Conservation (phyloP, 2,797 vertebrate species). For the Lemur catta region DNA sequence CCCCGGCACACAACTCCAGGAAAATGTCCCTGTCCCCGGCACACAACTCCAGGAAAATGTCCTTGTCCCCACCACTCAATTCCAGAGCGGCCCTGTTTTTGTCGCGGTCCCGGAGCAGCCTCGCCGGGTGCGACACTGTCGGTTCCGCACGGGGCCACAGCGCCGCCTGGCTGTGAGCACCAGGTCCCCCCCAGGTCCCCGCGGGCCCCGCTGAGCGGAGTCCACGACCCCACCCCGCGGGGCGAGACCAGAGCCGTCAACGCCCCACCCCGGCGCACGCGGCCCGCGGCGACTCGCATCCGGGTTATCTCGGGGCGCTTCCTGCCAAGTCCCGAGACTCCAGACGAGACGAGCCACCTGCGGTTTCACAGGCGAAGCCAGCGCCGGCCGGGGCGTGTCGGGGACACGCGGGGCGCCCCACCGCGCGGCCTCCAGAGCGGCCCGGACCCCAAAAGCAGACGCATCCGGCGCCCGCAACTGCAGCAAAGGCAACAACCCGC, state of each 20-base stretch:
- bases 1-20: too few species aligned
- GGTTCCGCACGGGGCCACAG: background rate
- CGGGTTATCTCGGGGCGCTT: background rate
- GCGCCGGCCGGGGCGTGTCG: background rate
- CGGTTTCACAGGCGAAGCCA: background rate
- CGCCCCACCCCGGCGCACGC: background rate
- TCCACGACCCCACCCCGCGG: background rate
- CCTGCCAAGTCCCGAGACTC: background rate
- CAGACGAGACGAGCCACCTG: background rate
- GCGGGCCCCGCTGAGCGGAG: background rate
- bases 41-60: too few species aligned
- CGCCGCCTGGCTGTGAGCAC: rapidly evolving
- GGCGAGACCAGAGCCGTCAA: background rate
- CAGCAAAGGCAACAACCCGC: background rate
- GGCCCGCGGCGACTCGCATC: background rate
- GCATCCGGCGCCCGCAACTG: background rate
- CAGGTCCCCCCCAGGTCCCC: background rate
- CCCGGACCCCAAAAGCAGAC: background rate
- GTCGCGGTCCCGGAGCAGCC: background rate
- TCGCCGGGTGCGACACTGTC: background rate
- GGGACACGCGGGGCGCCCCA: too few species aligned
- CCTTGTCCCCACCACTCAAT: too few species aligned
- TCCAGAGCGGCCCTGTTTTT: background rate
- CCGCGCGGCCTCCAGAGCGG: too few species aligned
- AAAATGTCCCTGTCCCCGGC: too few species aligned